Conservation (phyloP, 2,888 invertebrate species). For the Cantharis nigra region DNA sequence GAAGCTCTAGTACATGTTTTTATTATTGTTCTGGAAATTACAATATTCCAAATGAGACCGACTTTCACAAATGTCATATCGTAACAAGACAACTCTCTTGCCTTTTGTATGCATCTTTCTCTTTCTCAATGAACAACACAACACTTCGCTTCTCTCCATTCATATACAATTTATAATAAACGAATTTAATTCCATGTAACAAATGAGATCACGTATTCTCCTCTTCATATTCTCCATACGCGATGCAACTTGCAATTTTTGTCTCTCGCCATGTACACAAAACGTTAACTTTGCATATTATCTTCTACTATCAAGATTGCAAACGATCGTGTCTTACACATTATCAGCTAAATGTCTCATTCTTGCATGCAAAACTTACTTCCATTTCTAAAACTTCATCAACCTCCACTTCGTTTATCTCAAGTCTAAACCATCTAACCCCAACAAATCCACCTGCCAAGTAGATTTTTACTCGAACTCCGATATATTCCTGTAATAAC, state of each 20-base stretch:
- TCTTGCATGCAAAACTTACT: neutral
- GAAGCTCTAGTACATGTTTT: slow-evolving; percentile 25
- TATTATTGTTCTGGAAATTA: slow-evolving; percentile 31
- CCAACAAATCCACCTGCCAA: too few species aligned
- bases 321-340: neutral
- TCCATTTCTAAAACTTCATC: too few species aligned
- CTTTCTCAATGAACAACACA: slow-evolving; percentile 13
- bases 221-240: slow-evolving; percentile 23
- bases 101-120: slow-evolving; percentile 13
- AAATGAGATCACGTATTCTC: slow-evolving; percentile 35
- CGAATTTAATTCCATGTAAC: slow-evolving; percentile 33
- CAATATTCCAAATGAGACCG: slow-evolving; percentile 30
- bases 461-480: too few species aligned
- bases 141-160: slow-evolving; percentile 19
- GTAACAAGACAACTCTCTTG: slow-evolving; percentile 22
- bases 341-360: neutral
- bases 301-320: neutral
- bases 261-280: neutral
- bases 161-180: slow-evolving; percentile 34
- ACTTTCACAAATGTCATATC: slow-evolving; percentile 29
- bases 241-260: slow-evolving; percentile 25
- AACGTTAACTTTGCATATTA: neutral
- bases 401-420: too few species aligned
- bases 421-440: too few species aligned
- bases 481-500: too few species aligned